Percentiles rank a stretch among this genome's conserved stretches.
phyloP scores from a whole-genome alignment of 2,888 invertebrate species.

The Osmoderma eremita region DNA sequence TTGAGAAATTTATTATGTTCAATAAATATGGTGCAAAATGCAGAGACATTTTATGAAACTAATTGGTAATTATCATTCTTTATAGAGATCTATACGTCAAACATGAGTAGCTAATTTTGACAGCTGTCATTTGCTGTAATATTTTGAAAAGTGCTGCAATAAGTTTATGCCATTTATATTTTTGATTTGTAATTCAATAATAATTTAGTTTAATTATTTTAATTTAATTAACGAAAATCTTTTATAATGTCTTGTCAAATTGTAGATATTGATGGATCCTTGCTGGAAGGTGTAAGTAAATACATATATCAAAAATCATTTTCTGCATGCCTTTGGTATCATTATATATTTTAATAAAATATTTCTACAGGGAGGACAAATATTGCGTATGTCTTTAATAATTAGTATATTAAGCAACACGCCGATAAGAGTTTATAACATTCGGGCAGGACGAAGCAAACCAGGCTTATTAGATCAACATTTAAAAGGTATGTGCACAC shows the following conservation, averaged over 20 bases:
- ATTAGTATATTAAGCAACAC: constrained; percentile 79
- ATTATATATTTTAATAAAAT: constrained; percentile 32
- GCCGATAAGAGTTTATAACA: constrained; percentile 80
- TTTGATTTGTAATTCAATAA: neutral
- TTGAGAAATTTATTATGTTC: too few relatives aligned
- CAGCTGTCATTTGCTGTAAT: too few relatives aligned
- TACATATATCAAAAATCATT: too few relatives aligned
- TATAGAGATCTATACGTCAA: too few relatives aligned
- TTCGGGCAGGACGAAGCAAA: constrained; percentile 81
- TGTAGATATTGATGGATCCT: constrained; percentile 79
- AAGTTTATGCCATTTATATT: neutral
- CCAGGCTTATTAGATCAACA: constrained; percentile 88
- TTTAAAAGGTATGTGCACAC: constrained; percentile 80
- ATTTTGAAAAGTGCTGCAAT: too few relatives aligned
- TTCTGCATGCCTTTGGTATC: too few relatives aligned
- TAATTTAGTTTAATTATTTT: neutral
- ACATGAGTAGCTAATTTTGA: too few relatives aligned
- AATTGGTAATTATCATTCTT: too few relatives aligned
- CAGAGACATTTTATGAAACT: too few relatives aligned
- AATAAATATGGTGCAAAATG: too few relatives aligned
- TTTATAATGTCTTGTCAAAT: constrained; percentile 51
- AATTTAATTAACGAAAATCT: neutral
- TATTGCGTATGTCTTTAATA: constrained; percentile 82
- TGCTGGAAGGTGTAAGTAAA: constrained; percentile 78
- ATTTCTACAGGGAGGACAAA: constrained; percentile 84